Evolutionary conservation across 2,797 vertebrate genomes (phyloP), one percentile per base, ranked within the genome.

Genomic region (Typhlichthys subterraneus): DNA sequence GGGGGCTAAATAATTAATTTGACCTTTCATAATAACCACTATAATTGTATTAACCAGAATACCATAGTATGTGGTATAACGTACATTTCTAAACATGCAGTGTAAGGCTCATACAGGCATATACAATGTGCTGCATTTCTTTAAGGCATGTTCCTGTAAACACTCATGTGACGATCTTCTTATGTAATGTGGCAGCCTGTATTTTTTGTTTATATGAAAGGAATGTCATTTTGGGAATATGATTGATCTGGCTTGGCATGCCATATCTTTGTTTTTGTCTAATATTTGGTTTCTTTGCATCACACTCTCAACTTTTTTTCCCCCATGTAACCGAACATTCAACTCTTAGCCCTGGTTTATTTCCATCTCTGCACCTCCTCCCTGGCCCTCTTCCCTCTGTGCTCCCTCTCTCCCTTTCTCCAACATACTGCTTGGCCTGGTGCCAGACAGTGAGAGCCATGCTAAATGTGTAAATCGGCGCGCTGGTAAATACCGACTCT

Each of bases 391-490:
- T 12, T 12, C 13, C 6, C 19, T 10, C 17, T 33, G 29, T 15
- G 6, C 42, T 17, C 54, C 52, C 17, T 29, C 38, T 17, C 10
- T 42, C n/a, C 15, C 53, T 47, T 53, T 46, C 45, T 10, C 0
- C 42, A 73, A 70, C 55, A 17, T 59, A 15, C 59, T 13, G 0
- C 62, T 74, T 79, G 85, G 79, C 72, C 54, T 0, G 7, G 12
- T 59, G 77, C 82, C 85, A 84, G 63, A 70, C 74, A 72, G 62
- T 61, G 54, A 76, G 63, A 74, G 63, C 70, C 70, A 57, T 78
- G 77, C 65, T 77, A 73, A 85, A 81, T 68, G 83, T 79, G 71
- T 79, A 87, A 87, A 84, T 88, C 83, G 80, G 72, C 65, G 12
- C 73, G 69, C 80, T 79, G 77, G 66, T 84, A 83, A 85, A 87